These are phyloP conservation scores for Aphelenchoides bicaudatus DNA, from an alignment of 2,888 invertebrate genomes.

Conservation along the genomic window DNA sequence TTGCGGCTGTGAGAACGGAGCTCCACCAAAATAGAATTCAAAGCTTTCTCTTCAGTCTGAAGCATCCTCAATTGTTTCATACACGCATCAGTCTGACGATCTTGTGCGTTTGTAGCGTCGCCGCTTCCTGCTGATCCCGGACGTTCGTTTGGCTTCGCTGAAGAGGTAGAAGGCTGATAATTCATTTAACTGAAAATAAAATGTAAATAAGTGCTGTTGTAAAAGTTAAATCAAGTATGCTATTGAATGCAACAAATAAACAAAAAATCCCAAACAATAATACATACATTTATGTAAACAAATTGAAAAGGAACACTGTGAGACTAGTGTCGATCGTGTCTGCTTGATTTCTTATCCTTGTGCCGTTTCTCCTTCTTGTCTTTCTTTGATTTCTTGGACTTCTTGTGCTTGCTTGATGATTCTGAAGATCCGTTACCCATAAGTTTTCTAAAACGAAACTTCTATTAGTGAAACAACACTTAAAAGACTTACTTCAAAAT, in stretches of 20 bases:
- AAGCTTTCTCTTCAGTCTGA: slow-evolving; percentile 25
- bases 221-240: too few species aligned
- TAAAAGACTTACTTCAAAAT: slow-evolving; percentile 37
- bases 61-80: slow-evolving; percentile 20
- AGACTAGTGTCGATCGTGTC: neutral
- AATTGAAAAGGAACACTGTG: too few species aligned
- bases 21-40: slow-evolving; percentile 20
- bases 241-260: too few species aligned
- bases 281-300: too few species aligned
- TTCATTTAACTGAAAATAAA: too few species aligned
- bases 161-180: too few species aligned
- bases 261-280: too few species aligned
- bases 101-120: neutral
- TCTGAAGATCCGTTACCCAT: slow-evolving; percentile 11
- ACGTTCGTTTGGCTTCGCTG: neutral
- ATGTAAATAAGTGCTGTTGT: too few species aligned
- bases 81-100: slow-evolving; percentile 7
- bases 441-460: slow-evolving; percentile 25
- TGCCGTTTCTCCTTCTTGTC: slow-evolving; percentile 35
- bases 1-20: slow-evolving; percentile 28
- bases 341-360: slow-evolving; percentile 22
- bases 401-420: slow-evolving; percentile 7
- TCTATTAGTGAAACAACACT: neutral
- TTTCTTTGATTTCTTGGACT: slow-evolving; percentile 31
- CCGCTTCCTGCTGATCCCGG: neutral